phyloP scores from a whole-genome alignment of 1,140 invertebrate genomes.

The Nasonia giraulti region DNA sequence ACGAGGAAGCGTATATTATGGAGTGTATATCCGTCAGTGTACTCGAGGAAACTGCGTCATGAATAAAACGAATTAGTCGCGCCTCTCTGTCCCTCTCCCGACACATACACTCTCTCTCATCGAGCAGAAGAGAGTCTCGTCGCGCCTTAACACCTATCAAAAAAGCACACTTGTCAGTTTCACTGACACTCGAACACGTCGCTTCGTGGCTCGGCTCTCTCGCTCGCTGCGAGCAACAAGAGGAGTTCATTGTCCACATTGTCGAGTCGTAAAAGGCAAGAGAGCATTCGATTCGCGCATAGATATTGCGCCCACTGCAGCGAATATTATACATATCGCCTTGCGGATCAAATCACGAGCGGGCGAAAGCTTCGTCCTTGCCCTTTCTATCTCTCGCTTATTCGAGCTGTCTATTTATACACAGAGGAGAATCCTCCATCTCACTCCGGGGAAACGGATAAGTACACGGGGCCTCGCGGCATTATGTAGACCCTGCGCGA shows the following conservation, averaged over 20 bases:
- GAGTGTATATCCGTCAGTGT: background rate
- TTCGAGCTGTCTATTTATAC: background rate
- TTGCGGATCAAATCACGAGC: background rate
- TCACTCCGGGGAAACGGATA: background rate
- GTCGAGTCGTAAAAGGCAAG: conserved; percentile 30
- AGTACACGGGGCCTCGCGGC: too few relatives aligned
- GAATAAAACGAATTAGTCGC: conserved; percentile 37
- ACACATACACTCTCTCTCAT: background rate
- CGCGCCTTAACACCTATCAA: conserved; percentile 32
- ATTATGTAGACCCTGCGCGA: background rate
- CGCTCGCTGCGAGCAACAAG: background rate
- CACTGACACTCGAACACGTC: conserved; percentile 28
- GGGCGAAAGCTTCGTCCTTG: background rate
- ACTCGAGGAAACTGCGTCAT: conserved; percentile 11
- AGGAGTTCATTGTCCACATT: conserved; percentile 36
- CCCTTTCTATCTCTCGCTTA: too few relatives aligned
- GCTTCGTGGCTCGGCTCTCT: background rate
- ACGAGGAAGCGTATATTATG: background rate
- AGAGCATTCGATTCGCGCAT: conserved; percentile 5
- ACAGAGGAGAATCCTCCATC: background rate
- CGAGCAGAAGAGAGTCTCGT: conserved; percentile 15
- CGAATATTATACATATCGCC: background rate
- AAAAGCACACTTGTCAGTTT: conserved; percentile 40
- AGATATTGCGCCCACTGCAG: too few relatives aligned
- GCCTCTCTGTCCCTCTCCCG: background rate